Evolutionary conservation across 2,113 vertebrate species (phyloP).

Genomic region (Cairina moschata): DNA sequence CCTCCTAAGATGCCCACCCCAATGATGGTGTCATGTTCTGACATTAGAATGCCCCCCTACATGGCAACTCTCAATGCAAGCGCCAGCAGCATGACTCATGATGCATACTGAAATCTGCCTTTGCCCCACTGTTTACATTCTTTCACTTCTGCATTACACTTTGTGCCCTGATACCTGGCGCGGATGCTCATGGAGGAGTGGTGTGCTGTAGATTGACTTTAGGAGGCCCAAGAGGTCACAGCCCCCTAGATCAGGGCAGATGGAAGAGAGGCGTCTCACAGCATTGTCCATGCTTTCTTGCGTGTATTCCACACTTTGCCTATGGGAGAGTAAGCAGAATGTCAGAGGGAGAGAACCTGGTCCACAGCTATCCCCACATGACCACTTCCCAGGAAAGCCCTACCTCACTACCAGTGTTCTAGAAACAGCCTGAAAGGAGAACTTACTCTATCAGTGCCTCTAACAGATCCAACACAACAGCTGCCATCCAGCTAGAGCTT

Average conservation of each 20-base stretch:
- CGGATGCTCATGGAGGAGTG: slow-evolving; percentile 71
- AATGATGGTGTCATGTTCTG: not conserved
- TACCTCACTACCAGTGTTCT: not conserved
- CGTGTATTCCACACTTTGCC: slow-evolving; percentile 82
- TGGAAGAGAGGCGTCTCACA: slow-evolving; percentile 66
- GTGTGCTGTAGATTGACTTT: slow-evolving; percentile 75
- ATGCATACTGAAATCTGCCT: not conserved
- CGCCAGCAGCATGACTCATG: not conserved
- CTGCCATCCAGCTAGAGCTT: not conserved
- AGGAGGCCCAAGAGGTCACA: slow-evolving; percentile 84
- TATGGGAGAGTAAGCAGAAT: slow-evolving; percentile 8
- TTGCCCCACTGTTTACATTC: not conserved
- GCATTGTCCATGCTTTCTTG: slow-evolving; percentile 81
- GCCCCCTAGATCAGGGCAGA: slow-evolving; percentile 78
- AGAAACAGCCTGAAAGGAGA: not conserved
- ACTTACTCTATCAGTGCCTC: not conserved
- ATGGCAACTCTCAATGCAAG: not conserved
- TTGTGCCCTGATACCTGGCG: slow-evolving; percentile 74
- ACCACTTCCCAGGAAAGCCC: not conserved
- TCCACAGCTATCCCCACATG: not conserved
- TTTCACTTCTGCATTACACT: not conserved
- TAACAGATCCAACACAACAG: not conserved
- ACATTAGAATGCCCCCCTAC: not conserved
- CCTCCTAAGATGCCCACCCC: not conserved
- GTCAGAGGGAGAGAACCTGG: not conserved